These are phyloP conservation scores for Hyla sarda DNA, from an alignment of 2,113 vertebrate species.

Conservation along the genomic window DNA sequence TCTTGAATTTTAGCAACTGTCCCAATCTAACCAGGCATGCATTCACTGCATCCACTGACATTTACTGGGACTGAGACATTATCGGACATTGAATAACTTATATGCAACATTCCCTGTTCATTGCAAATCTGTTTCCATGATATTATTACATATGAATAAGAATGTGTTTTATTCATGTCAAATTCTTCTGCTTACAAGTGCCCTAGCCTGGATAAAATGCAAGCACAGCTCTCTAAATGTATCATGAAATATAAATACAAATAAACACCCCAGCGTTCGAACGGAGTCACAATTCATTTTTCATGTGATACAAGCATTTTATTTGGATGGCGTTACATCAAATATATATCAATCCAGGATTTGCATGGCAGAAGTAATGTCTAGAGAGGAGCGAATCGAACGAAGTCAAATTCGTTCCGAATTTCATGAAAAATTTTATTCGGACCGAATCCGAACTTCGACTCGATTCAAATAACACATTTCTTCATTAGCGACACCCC, in stretches of 20 bases:
- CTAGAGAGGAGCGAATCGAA: too few species aligned
- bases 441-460: too few species aligned
- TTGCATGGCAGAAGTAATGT: background rate
- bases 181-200: background rate
- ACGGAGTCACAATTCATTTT: background rate
- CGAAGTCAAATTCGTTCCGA: too few species aligned
- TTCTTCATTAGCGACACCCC: too few species aligned
- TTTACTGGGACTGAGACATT: background rate
- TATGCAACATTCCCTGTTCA: background rate
- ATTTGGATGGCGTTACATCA: background rate
- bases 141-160: background rate
- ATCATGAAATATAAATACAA: conserved; percentile 11
- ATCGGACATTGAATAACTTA: background rate
- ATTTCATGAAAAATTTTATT: too few species aligned
- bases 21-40: background rate
- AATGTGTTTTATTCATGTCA: background rate
- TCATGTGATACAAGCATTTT: background rate
- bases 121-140: background rate
- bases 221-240: background rate
- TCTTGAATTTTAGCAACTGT: background rate
- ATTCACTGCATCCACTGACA: conserved; percentile 25
- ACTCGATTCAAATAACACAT: too few species aligned
- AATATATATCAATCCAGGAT: background rate
- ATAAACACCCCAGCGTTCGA: background rate
- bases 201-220: background rate